Evolutionary conservation across 2,888 invertebrate species (phyloP), one percentile per base, ranked within the genome.

Genomic region (Eupithecia pulchellata): DNA sequence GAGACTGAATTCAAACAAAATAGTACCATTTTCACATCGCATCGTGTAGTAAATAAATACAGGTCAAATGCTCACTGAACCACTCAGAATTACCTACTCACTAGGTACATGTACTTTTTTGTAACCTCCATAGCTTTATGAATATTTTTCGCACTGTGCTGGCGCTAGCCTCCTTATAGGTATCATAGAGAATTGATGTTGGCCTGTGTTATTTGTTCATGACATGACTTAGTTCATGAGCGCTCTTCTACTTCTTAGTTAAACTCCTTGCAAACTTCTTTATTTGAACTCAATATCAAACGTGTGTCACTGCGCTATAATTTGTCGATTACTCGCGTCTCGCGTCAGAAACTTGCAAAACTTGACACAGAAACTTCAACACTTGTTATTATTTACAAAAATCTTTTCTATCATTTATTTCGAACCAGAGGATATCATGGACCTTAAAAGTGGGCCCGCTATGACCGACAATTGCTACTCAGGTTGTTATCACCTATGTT

Each of bases 331-430:
- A 20, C 52, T 13, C 25, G 42, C 42, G 52, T 52, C 52, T 13
- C 25, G 42, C 42, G 52, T 52, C 52, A 52, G 11, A 52, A 52
- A 52, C 52, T 52, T 30, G 61, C 61, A 61, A 32, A 30, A 30
- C 30, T 61, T 32, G 32, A 30, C 32, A 52, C 25, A 52, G 25
- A 52, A 52, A 52, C 52, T 52, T 52, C 52, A 52, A 25, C 11
- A 25, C 52, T 52, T 52, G 52, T 52, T 52, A 52, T 52, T 52
- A 52, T 52, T 52, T 52, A 52, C 52, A 52, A 25, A 20, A 52
- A 52, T 6, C 25, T 52, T 52, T 52, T 52, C 52, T 52, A 52
- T 52, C 2, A 11, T 4, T 52, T 52, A 52, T 52, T 52, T 52
- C 13, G 11, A 52, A 52, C 52, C 11, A 47, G 47, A 39, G 17